Base-by-base conservation (phyloP, 2,888 invertebrate genomes). In the Fissipunctia ypsillon region DNA sequence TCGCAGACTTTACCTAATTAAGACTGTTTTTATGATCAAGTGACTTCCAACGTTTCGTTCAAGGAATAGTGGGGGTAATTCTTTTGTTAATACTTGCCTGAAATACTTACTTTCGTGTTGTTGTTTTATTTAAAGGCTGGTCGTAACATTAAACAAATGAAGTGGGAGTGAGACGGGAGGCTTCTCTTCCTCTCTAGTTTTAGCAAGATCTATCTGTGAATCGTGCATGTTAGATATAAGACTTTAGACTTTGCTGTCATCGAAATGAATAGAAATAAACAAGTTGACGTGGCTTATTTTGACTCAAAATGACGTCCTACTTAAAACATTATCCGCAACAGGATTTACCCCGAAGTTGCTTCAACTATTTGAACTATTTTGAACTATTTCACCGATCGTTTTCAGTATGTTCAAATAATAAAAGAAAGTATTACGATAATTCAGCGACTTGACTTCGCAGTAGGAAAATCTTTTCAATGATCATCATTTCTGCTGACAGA, bases 1-100 rank as follows among this genome's bases (percentile, higher is more conserved):
- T 81, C 66, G 64, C 69, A 41, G 73, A 79, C 76, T 79, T 77
- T 73, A 59, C 56, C 76, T 85, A 87, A 87, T 87, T 87, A 87
- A 75, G 63, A 45, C 69, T 41, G 69, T 76, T 87, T 64, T 86
- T 86, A 86, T 84, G 80, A 84, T 65, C 78, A 76, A 83, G 73
- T 74, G 80, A 81, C 56, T 67, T 72, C 61, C 69, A 83, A 54
- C 71, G 54, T 61, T 77, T 60, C 41, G 66, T 78, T 69, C 52
- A 56, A 9, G 10, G 54, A 52, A 81, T 83, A 71, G 61, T 63
- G 22, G 14, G 14, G 66, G 38, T 68, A 66, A 70, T 78, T 71
- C 12, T 43, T 75, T 67, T 65, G 48, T 75, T 80, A 73, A 45
- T 65, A 67, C 54, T 75, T 61, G 16, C 16, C 61, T 52, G 38